A percentile compares a stretch with the other conserved stretches of the same genome.
Conservation (phyloP, 2,888 invertebrate genomes). For the Acanthopleura granulata region DNA sequence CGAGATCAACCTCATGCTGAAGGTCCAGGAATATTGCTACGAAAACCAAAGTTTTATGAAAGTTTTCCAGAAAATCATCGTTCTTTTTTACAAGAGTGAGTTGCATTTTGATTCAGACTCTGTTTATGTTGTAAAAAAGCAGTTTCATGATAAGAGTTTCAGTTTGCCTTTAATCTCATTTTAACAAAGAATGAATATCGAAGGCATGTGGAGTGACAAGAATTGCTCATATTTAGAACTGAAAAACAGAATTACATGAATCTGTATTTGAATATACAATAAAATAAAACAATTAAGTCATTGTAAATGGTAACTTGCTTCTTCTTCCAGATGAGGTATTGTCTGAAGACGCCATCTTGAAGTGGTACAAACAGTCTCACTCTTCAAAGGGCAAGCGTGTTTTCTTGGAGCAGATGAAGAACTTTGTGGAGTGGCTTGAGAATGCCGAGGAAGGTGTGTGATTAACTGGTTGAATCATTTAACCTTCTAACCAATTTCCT, state of each 20-base stretch:
- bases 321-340: constrained; percentile 82
- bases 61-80: constrained; percentile 96
- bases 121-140: neutral
- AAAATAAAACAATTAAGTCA: too few relatives aligned
- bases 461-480: too few relatives aligned
- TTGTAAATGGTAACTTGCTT: constrained; percentile 38
- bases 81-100: constrained; percentile 94
- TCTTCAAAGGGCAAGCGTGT: constrained; percentile 97
- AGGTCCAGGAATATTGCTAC: constrained; percentile 98
- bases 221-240: too few relatives aligned
- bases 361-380: constrained; percentile 96
- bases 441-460: constrained; percentile 87
- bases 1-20: constrained; percentile 88
- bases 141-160: neutral
- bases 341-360: constrained; percentile 93
- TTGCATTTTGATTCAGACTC: neutral
- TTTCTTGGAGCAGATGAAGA: constrained; percentile 98
- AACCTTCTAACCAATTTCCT: too few relatives aligned
- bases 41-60: constrained; percentile 99
- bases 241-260: too few relatives aligned
- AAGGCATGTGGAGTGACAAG: too few relatives aligned
- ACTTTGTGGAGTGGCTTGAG: constrained; percentile 97
- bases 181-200: too few relatives aligned
- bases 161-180: too few relatives aligned
- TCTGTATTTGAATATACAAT: too few relatives aligned